Base-by-base conservation (phyloP, 2,888 invertebrate species). In the Gymnoscelis rufifasciata region DNA sequence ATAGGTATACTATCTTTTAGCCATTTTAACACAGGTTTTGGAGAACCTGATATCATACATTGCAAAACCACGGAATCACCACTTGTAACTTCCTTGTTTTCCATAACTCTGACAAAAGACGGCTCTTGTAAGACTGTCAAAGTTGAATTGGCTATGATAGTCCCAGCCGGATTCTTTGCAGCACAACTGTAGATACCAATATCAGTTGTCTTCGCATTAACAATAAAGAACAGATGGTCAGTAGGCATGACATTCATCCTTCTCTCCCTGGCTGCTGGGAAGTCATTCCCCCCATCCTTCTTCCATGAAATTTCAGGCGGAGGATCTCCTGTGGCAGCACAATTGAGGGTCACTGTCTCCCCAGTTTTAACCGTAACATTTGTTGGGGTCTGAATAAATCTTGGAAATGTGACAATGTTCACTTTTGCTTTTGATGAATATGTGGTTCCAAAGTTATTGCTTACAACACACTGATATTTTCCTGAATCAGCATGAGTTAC, bases 131-230 rank as follows among this genome's bases (percentile, higher is more conserved):
- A 78, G 13, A 98, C 96, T 56, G 93, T 92, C 19, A 98, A 88
- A 11, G 95, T 94, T 13, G 96, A 96, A 86, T 97, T 97, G 1
- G 96, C 93, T 57, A 93, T 92, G 28, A 96, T 93, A 42, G 91
- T 91, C 0, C 98, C 98, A 8, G 97, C 98, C 31, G 93, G 90
- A 80, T 97, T 98, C 66, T 93, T 92, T 0, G 98, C 98, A 5
- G 94, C 96, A 80, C 98, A 98, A 39, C 95, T 97, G 73, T 98
- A 98, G 23, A 96, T 90, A 0, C 98, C 98, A 82, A 95, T 94
- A 71, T 98, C 98, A 26, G 92, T 91, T 0, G 93, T 91, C 76
- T 96, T 96, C 13, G 96, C 95, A 81, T 96, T 93, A n/a, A 96
- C 91, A 60, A 98, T 98, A 70, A 97, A 96, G 74, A 97, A 96